Conservation (phyloP, 2,888 invertebrate genomes). For the Platerodrilus igneus region DNA sequence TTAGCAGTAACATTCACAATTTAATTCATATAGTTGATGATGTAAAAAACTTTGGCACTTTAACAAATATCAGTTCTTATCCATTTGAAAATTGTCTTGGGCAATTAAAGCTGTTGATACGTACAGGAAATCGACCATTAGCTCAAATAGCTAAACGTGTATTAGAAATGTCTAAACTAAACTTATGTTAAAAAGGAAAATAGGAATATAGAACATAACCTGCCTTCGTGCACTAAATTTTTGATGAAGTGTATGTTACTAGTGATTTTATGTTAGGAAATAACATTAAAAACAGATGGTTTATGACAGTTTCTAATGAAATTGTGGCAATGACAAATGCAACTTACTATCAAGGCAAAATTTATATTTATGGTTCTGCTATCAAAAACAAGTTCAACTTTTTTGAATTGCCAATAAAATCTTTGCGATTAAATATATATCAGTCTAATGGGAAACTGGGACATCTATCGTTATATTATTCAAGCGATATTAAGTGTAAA, state of each 20-base stretch:
- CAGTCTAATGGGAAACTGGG: no score
- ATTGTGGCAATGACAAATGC: conserved; percentile 15
- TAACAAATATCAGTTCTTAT: conserved; percentile 35
- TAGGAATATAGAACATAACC: conserved; percentile 4
- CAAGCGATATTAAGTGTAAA: no score
- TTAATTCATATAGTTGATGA: conserved; percentile 36
- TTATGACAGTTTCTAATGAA: conserved; percentile 15
- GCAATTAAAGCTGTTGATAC: conserved; percentile 17
- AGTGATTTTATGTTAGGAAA: conserved; percentile 11
- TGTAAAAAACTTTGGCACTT: conserved; percentile 31
- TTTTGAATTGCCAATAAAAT: no score
- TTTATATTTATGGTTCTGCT: no score
- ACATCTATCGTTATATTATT: no score
- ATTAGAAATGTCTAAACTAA: conserved; percentile 17
- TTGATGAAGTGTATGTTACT: conserved; percentile 9
- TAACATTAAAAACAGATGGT: conserved; percentile 25
- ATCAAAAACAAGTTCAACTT: no score
- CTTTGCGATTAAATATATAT: no score
- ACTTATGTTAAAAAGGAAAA: conserved; percentile 9
- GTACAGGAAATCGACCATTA: conserved; percentile 19
- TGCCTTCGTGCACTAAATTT: no score
- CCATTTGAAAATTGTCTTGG: conserved; percentile 36
- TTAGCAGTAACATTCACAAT: conserved; percentile 38
- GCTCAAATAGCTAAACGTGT: conserved; percentile 23
- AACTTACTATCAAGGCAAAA: no score